phyloP scores from a whole-genome alignment of 2,888 invertebrate species.

The Epinotia nisella region DNA sequence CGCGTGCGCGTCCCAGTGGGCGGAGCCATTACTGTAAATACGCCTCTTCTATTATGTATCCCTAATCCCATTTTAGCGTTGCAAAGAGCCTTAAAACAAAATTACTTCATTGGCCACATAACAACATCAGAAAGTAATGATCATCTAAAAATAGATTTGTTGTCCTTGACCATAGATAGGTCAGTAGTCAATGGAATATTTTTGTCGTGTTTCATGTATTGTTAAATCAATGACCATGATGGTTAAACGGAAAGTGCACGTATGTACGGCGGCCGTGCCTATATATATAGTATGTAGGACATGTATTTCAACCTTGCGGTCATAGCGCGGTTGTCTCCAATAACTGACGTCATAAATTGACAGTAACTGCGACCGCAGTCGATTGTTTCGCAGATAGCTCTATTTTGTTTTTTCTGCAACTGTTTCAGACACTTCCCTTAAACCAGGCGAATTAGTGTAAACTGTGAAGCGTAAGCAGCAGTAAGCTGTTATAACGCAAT shows the following conservation, averaged over 20 bases:
- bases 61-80: slow-evolving; percentile 14
- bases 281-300: background rate
- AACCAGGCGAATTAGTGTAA: background rate
- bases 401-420: slow-evolving; percentile 13
- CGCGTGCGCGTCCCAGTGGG: slow-evolving; percentile 16
- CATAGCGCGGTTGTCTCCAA: slow-evolving; percentile 29
- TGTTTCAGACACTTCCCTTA: background rate
- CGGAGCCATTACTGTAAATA: slow-evolving; percentile 22
- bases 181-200: background rate
- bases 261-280: background rate
- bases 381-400: slow-evolving; percentile 28
- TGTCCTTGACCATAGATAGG: slow-evolving; percentile 4
- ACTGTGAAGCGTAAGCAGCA: background rate
- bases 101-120: background rate
- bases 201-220: background rate
- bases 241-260: background rate
- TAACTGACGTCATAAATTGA: slow-evolving; percentile 40
- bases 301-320: slow-evolving; percentile 29
- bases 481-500: too few species aligned
- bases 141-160: slow-evolving; percentile 2
- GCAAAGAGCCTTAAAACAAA: slow-evolving; percentile 6
- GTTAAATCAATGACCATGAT: slow-evolving; percentile 7
- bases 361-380: slow-evolving; percentile 34
- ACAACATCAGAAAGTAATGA: background rate
- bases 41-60: slow-evolving; percentile 26